Conservation (phyloP, 2,888 invertebrate genomes). For the Tridacna crocea region DNA sequence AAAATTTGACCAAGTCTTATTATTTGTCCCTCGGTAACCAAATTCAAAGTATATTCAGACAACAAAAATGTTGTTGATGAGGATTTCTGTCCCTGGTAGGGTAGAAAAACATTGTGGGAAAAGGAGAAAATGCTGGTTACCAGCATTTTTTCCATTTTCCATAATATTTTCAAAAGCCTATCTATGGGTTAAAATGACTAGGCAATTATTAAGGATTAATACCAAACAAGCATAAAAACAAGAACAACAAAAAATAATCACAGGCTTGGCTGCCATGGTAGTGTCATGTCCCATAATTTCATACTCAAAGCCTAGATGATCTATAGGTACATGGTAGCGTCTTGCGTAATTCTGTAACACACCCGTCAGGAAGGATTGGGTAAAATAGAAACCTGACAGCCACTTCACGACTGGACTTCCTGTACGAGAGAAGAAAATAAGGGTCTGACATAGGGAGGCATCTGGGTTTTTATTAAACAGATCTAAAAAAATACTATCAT, state of each 20-base stretch:
- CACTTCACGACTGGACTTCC: constrained; percentile 83
- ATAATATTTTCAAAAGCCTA: no score
- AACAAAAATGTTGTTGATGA: no score
- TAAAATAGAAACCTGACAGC: constrained; percentile 85
- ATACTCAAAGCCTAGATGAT: constrained; percentile 82
- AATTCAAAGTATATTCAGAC: no score
- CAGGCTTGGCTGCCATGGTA: constrained; percentile 79
- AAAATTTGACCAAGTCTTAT: no score
- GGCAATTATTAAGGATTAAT: no score
- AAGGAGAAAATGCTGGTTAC: no score
- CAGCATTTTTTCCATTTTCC: no score
- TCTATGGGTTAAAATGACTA: no score
- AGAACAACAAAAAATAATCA: constrained; percentile 51
- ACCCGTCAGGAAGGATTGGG: constrained; percentile 84
- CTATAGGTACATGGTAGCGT: constrained; percentile 82
- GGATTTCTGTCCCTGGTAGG: background rate
- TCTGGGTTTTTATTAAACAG: no score
- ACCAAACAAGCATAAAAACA: background rate
- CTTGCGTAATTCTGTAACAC: constrained; percentile 83
- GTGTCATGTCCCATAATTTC: constrained; percentile 78
- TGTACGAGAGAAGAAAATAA: constrained; percentile 11
- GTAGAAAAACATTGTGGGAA: background rate
- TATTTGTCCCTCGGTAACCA: no score
- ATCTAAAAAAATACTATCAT: no score
- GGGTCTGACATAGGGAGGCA: no score